Evolutionary conservation across 2,888 invertebrate species (phyloP).

Genomic region (Nomada fucata): DNA sequence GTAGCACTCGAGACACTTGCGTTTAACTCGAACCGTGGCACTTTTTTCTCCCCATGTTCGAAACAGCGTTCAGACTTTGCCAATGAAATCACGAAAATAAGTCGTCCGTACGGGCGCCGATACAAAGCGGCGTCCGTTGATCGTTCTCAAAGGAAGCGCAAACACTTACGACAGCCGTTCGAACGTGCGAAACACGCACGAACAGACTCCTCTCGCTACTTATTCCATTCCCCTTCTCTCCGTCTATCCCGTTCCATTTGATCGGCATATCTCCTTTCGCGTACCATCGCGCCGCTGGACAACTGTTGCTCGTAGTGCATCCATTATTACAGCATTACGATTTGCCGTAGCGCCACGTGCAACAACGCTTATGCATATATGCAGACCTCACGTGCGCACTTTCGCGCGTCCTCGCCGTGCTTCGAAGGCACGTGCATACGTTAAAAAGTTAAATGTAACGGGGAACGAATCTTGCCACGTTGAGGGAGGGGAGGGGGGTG

Average conservation of each 20-base stretch:
- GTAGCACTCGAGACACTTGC: not conserved
- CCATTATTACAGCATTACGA: slow-evolving; percentile 78
- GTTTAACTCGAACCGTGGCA: not conserved
- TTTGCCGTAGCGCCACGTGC: slow-evolving; percentile 64
- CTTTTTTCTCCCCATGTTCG: not conserved
- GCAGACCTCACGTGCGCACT: slow-evolving; percentile 51
- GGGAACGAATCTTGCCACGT: slow-evolving; percentile 6
- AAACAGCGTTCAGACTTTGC: not conserved
- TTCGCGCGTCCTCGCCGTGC: slow-evolving; percentile 35
- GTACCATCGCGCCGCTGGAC: slow-evolving; percentile 67
- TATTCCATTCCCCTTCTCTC: slow-evolving; percentile 48
- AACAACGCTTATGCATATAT: slow-evolving; percentile 65
- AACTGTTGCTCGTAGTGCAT: slow-evolving; percentile 78
- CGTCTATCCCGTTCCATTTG: slow-evolving; percentile 27
- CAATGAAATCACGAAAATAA: not conserved
- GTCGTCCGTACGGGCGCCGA: not conserved
- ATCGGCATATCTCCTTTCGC: slow-evolving; percentile 37
- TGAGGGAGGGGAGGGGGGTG: too few species aligned
- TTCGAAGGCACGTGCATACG: slow-evolving; percentile 45
- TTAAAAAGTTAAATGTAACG: slow-evolving; percentile 42
- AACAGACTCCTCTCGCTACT: slow-evolving; percentile 41
- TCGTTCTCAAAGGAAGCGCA: slow-evolving; percentile 30
- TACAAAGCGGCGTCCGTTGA: slow-evolving; percentile 1
- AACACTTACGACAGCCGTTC: slow-evolving; percentile 41
- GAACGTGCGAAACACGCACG: slow-evolving; percentile 48